Base-by-base conservation (phyloP, 2,797 vertebrate genomes). In the Moxostoma hubbsi region DNA sequence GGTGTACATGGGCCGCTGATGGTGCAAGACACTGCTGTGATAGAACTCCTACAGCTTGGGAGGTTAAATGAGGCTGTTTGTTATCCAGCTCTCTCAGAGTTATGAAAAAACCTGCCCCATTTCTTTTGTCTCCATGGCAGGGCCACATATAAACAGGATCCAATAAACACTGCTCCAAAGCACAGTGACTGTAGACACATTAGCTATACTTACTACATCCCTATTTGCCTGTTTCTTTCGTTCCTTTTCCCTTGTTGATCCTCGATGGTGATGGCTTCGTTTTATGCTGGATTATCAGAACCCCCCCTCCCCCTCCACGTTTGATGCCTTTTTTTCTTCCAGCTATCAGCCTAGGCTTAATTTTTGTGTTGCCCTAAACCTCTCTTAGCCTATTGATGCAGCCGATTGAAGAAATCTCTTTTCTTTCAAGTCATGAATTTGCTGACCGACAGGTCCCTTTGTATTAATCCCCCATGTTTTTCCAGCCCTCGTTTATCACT, bases 81-180 rank as follows among this genome's bases (percentile, higher is more conserved):
- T 65, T 67, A 36, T 53, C 69, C 62, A 63, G 63, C 36, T 74
- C 65, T 69, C 70, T 82, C 70, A 24, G 74, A 78, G 49, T 69
- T 77, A 50, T 68, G 71, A 82, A 74, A 73, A 76, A 68, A 70
- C 61, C 61, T 51, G 36, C 46, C 73, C 80, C 18, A 9, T 76
- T 12, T 82, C 46, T 73, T 47, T 78, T 62, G 63, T 82, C 61
- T 13, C 73, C 75, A 64, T 75, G 65, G 75, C 70, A 81, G 54
- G 64, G 54, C 70, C 59, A 63, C 75, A 75, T 67, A 81, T 81
- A 75, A 81, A 81, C 75, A 74, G 49, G 61, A 67, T 49, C 46
- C 74, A 73, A 69, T 66, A 83, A 77, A 66, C 16, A 47, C 18
- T 16, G 49, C 63, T 72, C 70, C 49, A 18, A 49, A 59, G 53